Evolutionary conservation across 2,797 vertebrate genomes (phyloP), one percentile per base, ranked within the genome.

Genomic region (Sparus aurata): DNA sequence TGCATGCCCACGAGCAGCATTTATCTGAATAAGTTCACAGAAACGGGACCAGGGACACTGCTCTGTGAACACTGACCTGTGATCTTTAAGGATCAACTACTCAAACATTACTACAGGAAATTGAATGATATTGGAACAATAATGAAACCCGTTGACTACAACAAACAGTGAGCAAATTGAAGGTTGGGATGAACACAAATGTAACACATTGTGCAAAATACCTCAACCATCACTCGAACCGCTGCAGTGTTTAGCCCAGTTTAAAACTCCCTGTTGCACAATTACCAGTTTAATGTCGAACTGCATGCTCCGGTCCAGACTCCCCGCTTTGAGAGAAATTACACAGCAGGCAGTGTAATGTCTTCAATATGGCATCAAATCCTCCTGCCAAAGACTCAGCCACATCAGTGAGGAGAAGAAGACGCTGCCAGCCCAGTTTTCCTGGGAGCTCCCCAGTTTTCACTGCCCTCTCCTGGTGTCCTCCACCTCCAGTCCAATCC

Each of bases 281-380:
- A 50, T 38, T 55, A 72, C 13, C 55, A 54, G 34, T 80, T 69
- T 55, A 77, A 54, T 69, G 43, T 65, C 2, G 3, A 45, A 45
- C 57, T 41, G 34, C 59, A 53, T 60, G 38, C 27, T 68, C 17
- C 1, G 55, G 58, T 73, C 25, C 61, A 76, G 68, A 68, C 65
- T 62, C 58, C 77, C 49, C 50, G 73, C 69, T 72, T 55, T 50
- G 55, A 78, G 47, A 69, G 38, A 61, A 68, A 79, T 54, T 61
- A 74, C 65, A 65, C 64, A 81, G 67, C 69, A 75, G 74, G 74
- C 65, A n/a, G 27, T 72, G 75, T 77, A 85, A 83, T 86, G 65
- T 77, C 70, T 83, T 82, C 82, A 88, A 66, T 81, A 71, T 69
- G 80, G 73, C 70, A 79, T 69, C 59, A 74, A 16, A 66, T 77